Evolutionary conservation across 1,140 invertebrate genomes (phyloP), one percentile per base, ranked within the genome.

Genomic region (Brachionus paranguensis): DNA sequence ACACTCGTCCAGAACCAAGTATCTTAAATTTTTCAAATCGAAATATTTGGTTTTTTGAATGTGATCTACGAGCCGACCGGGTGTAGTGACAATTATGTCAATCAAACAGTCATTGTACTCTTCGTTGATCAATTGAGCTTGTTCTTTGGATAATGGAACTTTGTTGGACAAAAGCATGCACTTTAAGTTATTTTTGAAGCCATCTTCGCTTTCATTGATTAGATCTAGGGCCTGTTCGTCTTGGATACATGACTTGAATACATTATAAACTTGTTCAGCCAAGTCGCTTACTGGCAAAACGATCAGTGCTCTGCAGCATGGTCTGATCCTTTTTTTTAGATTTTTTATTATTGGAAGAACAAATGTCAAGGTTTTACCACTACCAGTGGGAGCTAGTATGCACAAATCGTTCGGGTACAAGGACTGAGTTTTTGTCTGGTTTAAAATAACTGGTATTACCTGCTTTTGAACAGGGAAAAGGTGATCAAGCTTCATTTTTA

Each of bases 311-410:
- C 94, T 90, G 12, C 98, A 91, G 86, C 65, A 45, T n/a, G 47
- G 70, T 14, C 17, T 84, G 7, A 72, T 41, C 12, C 50, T 60
- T 37, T 12, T 76, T 27, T 55, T 53, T 33, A 84, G 53, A 78
- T n/a, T 47, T 33, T 98, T 94, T 68, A 99, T 90, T 70, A 98
- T 93, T 12, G 97, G 97, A 81, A 99, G 89, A 84, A 95, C 94
- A 92, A 95, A 99, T 5, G 95, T 93, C 70, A 99, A 89, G 1
- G 97, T 99, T 91, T 99, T 99, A 10, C 97, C 97, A 92, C 95
- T 97, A 11, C 97, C 97, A 14, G 97, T 99, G 24, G 96, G 96
- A 55, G 96, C 95, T 27, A 95, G 97, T 47, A 99, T 94, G 91
- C 96, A 98, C n/a, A 97, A 91, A 89, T 99, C 97, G 85, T 92